A percentile compares a stretch with the other conserved stretches of the same genome.
Conservation (phyloP, 1,140 invertebrate species). For the Drosophila eugracilis region DNA sequence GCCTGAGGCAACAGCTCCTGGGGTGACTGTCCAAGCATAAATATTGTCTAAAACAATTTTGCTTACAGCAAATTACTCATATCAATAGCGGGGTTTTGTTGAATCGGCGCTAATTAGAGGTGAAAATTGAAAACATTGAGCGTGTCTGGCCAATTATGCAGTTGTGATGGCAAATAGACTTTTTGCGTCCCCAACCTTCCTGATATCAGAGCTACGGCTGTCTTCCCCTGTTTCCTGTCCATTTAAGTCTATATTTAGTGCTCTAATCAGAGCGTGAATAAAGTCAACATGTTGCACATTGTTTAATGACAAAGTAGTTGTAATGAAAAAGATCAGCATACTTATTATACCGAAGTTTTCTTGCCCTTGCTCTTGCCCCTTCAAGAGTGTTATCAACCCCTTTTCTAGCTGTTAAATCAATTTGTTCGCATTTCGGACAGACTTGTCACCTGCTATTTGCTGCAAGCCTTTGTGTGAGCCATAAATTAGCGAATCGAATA, state of each 20-base stretch:
- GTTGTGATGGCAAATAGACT: constrained; percentile 65
- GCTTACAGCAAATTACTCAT: constrained; percentile 57
- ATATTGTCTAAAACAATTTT: constrained; percentile 65
- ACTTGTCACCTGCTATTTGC: constrained; percentile 35
- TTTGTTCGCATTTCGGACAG: constrained; percentile 11
- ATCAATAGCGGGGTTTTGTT: constrained; percentile 39
- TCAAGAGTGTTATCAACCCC: neutral
- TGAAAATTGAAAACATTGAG: constrained; percentile 77
- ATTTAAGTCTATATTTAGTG: constrained; percentile 59
- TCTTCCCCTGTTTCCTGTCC: neutral
- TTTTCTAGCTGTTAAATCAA: no score
- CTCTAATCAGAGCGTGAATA: constrained; percentile 68
- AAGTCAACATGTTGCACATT: constrained; percentile 46
- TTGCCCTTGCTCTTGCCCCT: neutral
- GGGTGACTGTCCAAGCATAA: constrained; percentile 54
- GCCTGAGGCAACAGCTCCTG: constrained; percentile 1
- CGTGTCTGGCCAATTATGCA: constrained; percentile 75
- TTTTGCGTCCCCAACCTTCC: constrained; percentile 10
- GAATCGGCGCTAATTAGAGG: constrained; percentile 69
- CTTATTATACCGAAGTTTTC: neutral
- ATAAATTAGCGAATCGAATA: constrained; percentile 52
- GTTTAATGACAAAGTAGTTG: constrained; percentile 37
- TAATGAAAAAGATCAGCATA: constrained; percentile 5
- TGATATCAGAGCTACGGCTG: constrained; percentile 24
- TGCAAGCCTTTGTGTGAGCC: constrained; percentile 40